Evolutionary conservation across 35 echinoderm and acorn worm genomes (phyloP), one percentile per base, ranked within the genome.

Genomic region (Acanthaster planci): DNA sequence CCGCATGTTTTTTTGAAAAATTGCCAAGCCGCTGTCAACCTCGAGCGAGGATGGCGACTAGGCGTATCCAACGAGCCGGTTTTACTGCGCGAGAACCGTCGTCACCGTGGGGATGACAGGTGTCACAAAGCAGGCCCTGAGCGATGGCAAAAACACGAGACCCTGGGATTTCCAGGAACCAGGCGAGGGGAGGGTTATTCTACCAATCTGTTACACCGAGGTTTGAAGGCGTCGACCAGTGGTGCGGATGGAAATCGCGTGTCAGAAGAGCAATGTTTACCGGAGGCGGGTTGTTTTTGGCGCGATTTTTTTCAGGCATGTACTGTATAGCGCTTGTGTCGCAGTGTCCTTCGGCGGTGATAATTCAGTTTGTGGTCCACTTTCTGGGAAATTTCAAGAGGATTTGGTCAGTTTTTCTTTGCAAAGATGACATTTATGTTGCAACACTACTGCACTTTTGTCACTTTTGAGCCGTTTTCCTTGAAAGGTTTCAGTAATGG

Each of bases 131-230:
- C 64, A 72, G 64, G 29, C 64, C 64, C 64, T 72, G 30, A 34
- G 64, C 64, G 30, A 29, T 31, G 64, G 14, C 64, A 72, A 72
- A 72, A 35, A 14, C 22, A 3, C 0, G 34, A 5, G 56, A 31
- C 8, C 64, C 64, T 72, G 64, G 64, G 64, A 72, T 0, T 72
- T 72, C 64, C 64, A 72, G 34, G 64, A 72, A 72, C 26, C 10
- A 14, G 26, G 14, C 0, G 30, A 2, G 34, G 29, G 7, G 19
- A 72, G 30, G 64, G 64, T 72, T 72, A 72, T 47, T 47, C 42
- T 47, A 47, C 42, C 42, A 47, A 47, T 47, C 42, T 47, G 42
- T 47, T 47, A 47, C 42, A 47, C 4, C 42, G 42, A 47, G 42
- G 42, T 47, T 12, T 47, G 42, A 12, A 47, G 42, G 42, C 42